phyloP scores from a whole-genome alignment of 1,140 invertebrate genomes.

The Rhopalosiphum padi region DNA sequence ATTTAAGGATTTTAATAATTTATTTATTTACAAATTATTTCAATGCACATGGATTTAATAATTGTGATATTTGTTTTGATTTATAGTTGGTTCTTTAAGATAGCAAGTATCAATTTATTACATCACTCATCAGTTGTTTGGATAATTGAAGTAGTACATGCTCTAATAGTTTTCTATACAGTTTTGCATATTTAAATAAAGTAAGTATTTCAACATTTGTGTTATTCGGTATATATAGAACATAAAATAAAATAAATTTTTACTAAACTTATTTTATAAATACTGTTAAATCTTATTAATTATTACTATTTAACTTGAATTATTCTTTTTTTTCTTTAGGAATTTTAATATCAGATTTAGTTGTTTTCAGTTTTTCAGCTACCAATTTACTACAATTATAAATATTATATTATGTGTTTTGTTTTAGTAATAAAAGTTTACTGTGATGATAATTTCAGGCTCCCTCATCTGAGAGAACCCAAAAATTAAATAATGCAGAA shows the following conservation, averaged over 20 bases:
- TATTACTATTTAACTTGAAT: not conserved
- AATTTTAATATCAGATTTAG: no score
- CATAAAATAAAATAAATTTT: no score
- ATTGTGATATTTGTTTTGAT: not conserved
- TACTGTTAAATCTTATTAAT: not conserved
- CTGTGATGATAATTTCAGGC: slow-evolving; percentile 49
- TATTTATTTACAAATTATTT: not conserved
- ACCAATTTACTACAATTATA: not conserved
- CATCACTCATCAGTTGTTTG: not conserved
- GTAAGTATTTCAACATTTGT: not conserved
- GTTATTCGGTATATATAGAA: not conserved
- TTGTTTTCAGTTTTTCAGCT: not conserved
- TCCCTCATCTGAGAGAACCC: slow-evolving; percentile 54
- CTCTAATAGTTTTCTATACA: not conserved
- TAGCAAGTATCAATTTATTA: not conserved
- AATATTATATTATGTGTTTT: not conserved
- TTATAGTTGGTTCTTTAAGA: not conserved
- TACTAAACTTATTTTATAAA: no score
- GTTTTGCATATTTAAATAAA: not conserved
- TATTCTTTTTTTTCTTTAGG: not conserved
- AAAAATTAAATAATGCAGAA: slow-evolving; percentile 33
- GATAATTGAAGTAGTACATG: not conserved
- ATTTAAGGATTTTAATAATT: no score
- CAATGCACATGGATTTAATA: not conserved
- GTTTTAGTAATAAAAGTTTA: not conserved